Conservation (phyloP, 35 echinoderm and acorn worm genomes). For the Antedon bifida region DNA sequence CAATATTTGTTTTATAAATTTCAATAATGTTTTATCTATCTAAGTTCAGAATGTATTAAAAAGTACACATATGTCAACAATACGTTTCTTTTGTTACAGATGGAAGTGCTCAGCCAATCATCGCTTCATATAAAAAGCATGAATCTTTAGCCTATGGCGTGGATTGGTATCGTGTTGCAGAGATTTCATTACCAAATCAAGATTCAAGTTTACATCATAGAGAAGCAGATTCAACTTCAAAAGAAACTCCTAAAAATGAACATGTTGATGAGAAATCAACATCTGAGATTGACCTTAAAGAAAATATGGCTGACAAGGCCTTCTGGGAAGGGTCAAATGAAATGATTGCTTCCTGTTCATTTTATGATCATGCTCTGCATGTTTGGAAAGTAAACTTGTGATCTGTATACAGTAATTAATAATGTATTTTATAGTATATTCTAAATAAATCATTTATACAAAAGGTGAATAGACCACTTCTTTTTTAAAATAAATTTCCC, state of each 20-base stretch:
- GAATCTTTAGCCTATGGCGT: conserved; percentile 82
- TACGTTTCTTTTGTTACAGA: neutral
- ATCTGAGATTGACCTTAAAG: neutral
- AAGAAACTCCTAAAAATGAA: neutral
- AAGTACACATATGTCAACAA: too few relatives aligned
- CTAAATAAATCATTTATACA: too few relatives aligned
- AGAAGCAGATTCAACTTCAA: neutral
- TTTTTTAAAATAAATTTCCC: too few relatives aligned
- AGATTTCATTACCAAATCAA: neutral
- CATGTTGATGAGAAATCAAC: neutral
- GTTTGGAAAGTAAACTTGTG: conserved; percentile 14
- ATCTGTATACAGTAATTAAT: too few relatives aligned
- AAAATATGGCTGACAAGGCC: neutral
- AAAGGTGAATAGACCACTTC: too few relatives aligned
- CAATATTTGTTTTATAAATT: too few relatives aligned
- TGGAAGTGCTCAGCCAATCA: neutral
- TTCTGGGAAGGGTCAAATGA: neutral
- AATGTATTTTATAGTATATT: too few relatives aligned
- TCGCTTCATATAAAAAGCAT: conserved; percentile 61
- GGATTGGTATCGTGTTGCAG: conserved; percentile 59
- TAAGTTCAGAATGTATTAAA: too few relatives aligned
- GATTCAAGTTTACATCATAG: neutral
- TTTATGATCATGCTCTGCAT: conserved; percentile 72
- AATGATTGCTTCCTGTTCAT: conserved; percentile 70
- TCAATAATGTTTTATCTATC: neutral